Base-by-base conservation (phyloP, 2,888 invertebrate species). In the Ormyrus nitidulus region DNA sequence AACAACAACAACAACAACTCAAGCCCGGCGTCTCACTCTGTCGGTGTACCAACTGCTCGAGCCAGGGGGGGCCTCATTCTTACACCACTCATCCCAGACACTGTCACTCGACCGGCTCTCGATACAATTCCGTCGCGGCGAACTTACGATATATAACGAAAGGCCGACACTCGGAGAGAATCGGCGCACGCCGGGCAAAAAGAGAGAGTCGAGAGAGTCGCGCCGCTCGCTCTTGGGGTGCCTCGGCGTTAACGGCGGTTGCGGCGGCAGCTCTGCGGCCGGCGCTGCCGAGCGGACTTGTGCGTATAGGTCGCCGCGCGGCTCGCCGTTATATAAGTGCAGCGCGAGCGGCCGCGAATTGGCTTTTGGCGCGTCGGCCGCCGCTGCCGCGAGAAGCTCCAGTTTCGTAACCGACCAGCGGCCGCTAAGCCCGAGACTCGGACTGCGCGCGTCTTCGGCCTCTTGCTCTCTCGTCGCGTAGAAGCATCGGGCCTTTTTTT, bases 221-320 rank as follows among this genome's bases (percentile, higher is more conserved):
- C 13, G 13, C 13, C 13, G 13, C 2, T 19, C 19, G 19, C 1
- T 19, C 19, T 1, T 2, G 19, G 19, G 19, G 19, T 19, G 34
- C 48, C 44, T 62, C 44, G 19, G 19, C 19, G 19, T 19, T n/a
- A 13, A 46, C 62, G 7, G 46, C 62, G 66, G 19, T 10, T 19
- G 66, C 56, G 11, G 53, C 56, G 5, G 34, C 69, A 46, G 69
- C 69, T 58, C 69, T 48, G 56, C 53, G n/a, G 53, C 69, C 58
- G 69, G 48, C 13, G 56, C 68, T 34, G 69, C 48, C 69, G 46
- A 46, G n/a, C 19, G 11, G 0, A 11, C 13, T 48, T 65, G 5
- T 13, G 11, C 11, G n/a, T 56, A n/a, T 19, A 19, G 19, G 19
- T 19, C 49, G 49, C 64, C 56, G 8, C 49, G 64, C 64, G 6